These are phyloP conservation scores for Incurvaria masculella DNA, from an alignment of 2,888 invertebrate genomes.

Conservation along the genomic window DNA sequence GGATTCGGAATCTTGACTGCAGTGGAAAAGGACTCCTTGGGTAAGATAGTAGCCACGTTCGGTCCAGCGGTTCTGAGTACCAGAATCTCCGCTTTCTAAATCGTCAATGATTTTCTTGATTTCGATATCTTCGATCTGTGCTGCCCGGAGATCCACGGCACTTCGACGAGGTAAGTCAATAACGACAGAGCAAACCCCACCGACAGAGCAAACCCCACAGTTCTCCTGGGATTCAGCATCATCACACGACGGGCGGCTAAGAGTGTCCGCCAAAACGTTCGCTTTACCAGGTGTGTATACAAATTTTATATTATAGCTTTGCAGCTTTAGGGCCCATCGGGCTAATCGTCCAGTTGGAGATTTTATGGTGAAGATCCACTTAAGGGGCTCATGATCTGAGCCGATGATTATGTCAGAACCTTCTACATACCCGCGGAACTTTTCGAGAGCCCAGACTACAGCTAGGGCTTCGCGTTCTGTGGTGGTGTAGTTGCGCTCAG, in stretches of 20 bases:
- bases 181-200: too few relatives aligned
- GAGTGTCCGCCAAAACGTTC: conserved; percentile 29
- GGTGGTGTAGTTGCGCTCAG: neutral
- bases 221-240: neutral
- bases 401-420: conserved; percentile 23
- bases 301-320: conserved; percentile 25
- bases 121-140: conserved; percentile 16
- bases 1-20: conserved; percentile 3
- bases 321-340: conserved; percentile 30
- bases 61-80: conserved; percentile 1
- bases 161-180: conserved; percentile 12
- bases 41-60: neutral
- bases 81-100: conserved; percentile 11
- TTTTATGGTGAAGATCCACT: conserved; percentile 27
- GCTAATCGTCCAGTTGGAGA: conserved; percentile 30
- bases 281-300: too few relatives aligned
- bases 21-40: neutral
- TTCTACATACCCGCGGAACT: conserved; percentile 22
- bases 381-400: conserved; percentile 30
- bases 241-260: conserved; percentile 19
- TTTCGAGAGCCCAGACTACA: neutral
- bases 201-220: conserved; percentile 14
- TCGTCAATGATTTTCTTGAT: conserved; percentile 15
- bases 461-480: too few relatives aligned
- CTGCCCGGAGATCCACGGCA: conserved; percentile 10